Evolutionary conservation across 1,140 invertebrate genomes (phyloP), one percentile per base, ranked within the genome.

Genomic region (Episyrphus balteatus): DNA sequence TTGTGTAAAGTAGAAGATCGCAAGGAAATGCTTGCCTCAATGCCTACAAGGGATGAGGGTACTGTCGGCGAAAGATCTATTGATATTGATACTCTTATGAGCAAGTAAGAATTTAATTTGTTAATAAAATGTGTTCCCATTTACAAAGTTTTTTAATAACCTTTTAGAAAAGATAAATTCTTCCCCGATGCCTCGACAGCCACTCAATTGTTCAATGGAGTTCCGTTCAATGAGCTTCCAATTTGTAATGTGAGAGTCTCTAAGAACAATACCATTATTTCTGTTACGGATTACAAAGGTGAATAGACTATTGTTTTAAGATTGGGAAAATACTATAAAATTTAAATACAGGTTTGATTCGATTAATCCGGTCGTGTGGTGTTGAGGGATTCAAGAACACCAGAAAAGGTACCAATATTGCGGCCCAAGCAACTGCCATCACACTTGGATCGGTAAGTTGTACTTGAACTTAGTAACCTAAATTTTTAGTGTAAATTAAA

Each of bases 361-460:
- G 79, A 53, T 40, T 81, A 1, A 69, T 82, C 13, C 70, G 82
- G 44, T 80, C 86, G 7, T 85, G 88, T 76, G 88, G 92, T 14
- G 77, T 84, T 49, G 92, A 97, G 70, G 94, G 94, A 19, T 98
- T 92, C 61, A 95, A 93, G 69, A 90, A 95, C 71, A 82, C 90
- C 5, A 83, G 83, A 53, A 97, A 97, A 72, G 92, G 92, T 49
- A 97, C 93, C 9, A 96, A 93, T 67, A 83, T 97, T 58, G 94
- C 93, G 39, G 93, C 91, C 13, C 93, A 98, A 72, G 86, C 92
- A 32, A 89, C 92, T 44, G 92, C 86, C 15, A 78, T 92, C 32
- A 80, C 74, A 32, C 62, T 66, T 32, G 56, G 63, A 45, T 44
- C 50, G 7, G 63, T 66, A 51, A 57, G 56, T 57, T 44, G 10